Percentiles rank a stretch among this genome's conserved stretches.
These are phyloP conservation scores for Oligia latruncula DNA, from an alignment of 2,888 invertebrate species.

Conservation along the genomic window DNA sequence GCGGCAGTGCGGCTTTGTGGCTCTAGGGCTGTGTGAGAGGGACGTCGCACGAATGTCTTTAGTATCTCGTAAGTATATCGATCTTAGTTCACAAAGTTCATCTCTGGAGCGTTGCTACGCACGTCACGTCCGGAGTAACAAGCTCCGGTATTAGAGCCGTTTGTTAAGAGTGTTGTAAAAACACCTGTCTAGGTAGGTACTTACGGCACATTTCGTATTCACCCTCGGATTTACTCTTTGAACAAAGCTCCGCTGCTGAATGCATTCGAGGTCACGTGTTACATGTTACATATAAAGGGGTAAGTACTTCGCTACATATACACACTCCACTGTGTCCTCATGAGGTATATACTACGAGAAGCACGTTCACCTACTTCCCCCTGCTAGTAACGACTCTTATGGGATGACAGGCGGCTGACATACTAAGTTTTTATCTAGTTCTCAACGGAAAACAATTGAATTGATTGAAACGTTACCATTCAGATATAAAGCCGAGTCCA, in stretches of 20 bases:
- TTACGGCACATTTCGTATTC: slow-evolving; percentile 34
- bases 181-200: slow-evolving; percentile 33
- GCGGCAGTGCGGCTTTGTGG: not conserved
- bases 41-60: too few species aligned
- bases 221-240: slow-evolving; percentile 39
- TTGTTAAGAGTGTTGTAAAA: slow-evolving; percentile 32
- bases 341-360: not conserved
- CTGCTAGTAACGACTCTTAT: not conserved
- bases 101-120: slow-evolving; percentile 37
- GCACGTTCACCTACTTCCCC: slow-evolving; percentile 31
- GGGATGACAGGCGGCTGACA: slow-evolving; percentile 29
- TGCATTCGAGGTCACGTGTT: slow-evolving; percentile 45
- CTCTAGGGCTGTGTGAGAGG: too few species aligned
- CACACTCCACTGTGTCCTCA: not conserved
- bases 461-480: slow-evolving; percentile 21
- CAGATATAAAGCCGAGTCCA: not conserved
- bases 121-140: slow-evolving; percentile 52
- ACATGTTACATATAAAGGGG: not conserved
- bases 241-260: slow-evolving; percentile 46
- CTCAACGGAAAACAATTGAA: slow-evolving; percentile 30
- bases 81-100: slow-evolving; percentile 21
- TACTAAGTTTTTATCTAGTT: slow-evolving; percentile 25
- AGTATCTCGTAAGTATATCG: too few species aligned
- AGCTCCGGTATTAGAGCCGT: slow-evolving; percentile 45
- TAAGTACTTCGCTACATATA: not conserved